These are phyloP conservation scores for Chelonus formosanus DNA, from an alignment of 2,888 invertebrate genomes.

Conservation along the genomic window DNA sequence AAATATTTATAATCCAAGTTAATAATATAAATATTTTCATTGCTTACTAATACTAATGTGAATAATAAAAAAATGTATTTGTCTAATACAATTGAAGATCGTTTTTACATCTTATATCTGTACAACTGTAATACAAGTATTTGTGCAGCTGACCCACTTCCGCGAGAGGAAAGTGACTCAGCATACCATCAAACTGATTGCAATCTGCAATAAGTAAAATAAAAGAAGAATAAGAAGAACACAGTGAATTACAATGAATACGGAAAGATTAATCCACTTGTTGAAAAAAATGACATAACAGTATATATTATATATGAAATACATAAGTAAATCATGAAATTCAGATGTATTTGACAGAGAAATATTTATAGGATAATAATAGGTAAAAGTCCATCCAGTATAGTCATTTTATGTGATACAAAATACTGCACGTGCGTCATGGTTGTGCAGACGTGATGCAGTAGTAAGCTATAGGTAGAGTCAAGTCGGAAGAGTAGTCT, in stretches of 20 bases:
- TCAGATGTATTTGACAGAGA: too few species aligned
- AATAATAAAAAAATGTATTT: too few species aligned
- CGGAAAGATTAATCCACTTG: neutral
- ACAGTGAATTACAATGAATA: neutral
- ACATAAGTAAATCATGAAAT: too few species aligned
- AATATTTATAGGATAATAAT: neutral
- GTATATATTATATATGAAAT: neutral
- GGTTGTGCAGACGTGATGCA: conserved; percentile 43
- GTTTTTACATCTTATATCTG: conserved; percentile 3
- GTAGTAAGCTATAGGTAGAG: conserved; percentile 24
- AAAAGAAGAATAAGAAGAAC: neutral
- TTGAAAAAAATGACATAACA: neutral
- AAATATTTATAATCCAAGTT: too few species aligned
- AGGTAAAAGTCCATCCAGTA: neutral
- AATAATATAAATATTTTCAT: too few species aligned
- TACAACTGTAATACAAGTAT: neutral
- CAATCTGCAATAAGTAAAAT: conserved; percentile 25
- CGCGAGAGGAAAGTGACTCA: conserved; percentile 47
- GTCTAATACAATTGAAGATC: neutral
- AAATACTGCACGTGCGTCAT: conserved; percentile 21
- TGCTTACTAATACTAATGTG: too few species aligned
- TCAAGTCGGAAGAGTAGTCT: conserved; percentile 16
- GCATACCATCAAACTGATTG: conserved; percentile 43
- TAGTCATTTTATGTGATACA: neutral
- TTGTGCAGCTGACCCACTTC: conserved; percentile 41